Evolutionary conservation across 2,888 invertebrate genomes (phyloP).

Genomic region (Oxyscelio sp.): DNA sequence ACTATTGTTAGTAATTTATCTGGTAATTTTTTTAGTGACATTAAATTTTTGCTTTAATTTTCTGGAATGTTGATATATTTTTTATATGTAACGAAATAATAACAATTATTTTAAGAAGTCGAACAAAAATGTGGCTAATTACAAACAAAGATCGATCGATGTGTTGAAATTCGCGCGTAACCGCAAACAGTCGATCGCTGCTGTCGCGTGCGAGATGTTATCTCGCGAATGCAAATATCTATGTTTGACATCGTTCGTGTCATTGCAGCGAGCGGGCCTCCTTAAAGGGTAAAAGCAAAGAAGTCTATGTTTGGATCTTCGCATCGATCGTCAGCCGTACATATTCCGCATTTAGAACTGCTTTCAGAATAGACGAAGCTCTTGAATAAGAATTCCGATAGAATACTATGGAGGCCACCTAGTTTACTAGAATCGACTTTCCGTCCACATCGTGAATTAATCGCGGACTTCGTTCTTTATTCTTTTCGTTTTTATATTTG

Average conservation of each 20-base stretch:
- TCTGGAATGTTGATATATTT: too few species aligned
- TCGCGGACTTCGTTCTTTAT: not conserved
- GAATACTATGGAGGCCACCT: slow-evolving; percentile 47
- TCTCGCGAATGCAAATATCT: slow-evolving; percentile 32
- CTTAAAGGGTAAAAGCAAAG: slow-evolving; percentile 21
- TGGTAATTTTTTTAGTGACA: too few species aligned
- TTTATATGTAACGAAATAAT: too few species aligned
- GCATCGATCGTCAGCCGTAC: slow-evolving; percentile 47
- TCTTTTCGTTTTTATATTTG: too few species aligned
- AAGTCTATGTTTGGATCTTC: slow-evolving; percentile 43
- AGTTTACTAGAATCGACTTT: slow-evolving; percentile 32
- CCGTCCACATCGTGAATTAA: slow-evolving; percentile 41
- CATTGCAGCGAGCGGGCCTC: not conserved
- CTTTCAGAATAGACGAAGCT: slow-evolving; percentile 35
- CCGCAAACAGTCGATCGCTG: too few species aligned
- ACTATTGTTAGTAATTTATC: too few species aligned
- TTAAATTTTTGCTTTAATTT: too few species aligned
- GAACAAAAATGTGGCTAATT: too few species aligned
- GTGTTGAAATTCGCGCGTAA: too few species aligned
- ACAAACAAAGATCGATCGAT: too few species aligned
- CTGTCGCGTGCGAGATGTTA: slow-evolving; percentile 43
- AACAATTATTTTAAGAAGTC: too few species aligned
- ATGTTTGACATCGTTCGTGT: slow-evolving; percentile 27
- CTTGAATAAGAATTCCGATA: slow-evolving; percentile 49
- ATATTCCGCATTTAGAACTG: slow-evolving; percentile 37